Percentiles rank a stretch among this genome's conserved stretches.
Evolutionary conservation across 2,888 invertebrate genomes (phyloP).

Genomic region (Margaritifera margaritifera): DNA sequence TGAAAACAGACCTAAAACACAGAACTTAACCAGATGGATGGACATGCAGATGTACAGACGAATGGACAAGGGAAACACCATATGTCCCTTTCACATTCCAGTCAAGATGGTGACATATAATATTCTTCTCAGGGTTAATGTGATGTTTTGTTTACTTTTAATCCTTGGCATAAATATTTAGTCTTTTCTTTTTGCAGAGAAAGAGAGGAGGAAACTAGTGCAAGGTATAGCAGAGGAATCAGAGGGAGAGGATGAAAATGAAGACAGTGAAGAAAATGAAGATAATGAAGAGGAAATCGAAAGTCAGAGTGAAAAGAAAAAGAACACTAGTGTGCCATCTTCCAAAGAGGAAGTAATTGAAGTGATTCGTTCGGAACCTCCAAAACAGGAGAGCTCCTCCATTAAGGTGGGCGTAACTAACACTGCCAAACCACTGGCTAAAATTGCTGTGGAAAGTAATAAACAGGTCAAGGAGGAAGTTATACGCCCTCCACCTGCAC

Average conservation of each 20-base stretch:
- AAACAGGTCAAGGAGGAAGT: slow-evolving; percentile 10
- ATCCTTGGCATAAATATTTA: neutral
- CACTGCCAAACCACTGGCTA: slow-evolving; percentile 2
- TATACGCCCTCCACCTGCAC: slow-evolving; percentile 27
- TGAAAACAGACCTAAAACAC: no score
- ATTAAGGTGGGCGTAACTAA: slow-evolving; percentile 7
- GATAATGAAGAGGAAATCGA: slow-evolving; percentile 37
- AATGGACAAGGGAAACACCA: no score
- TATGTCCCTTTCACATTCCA: no score
- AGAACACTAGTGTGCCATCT: neutral
- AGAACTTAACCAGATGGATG: no score
- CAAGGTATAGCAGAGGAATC: slow-evolving; percentile 62
- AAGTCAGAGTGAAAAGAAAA: slow-evolving; percentile 14
- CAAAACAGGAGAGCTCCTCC: slow-evolving; percentile 18
- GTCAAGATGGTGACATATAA: no score
- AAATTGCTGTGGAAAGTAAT: slow-evolving; percentile 5
- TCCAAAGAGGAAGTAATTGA: slow-evolving; percentile 3
- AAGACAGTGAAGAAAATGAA: slow-evolving; percentile 41
- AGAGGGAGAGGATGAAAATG: slow-evolving; percentile 42
- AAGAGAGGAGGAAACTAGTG: slow-evolving; percentile 44
- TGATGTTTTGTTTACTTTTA: neutral
- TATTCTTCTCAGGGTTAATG: no score
- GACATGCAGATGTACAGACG: no score
- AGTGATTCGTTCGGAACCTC: slow-evolving; percentile 5
- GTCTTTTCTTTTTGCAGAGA: slow-evolving; percentile 30